A percentile compares a stretch with the other conserved stretches of the same genome.
Conservation (phyloP, 2,113 vertebrate species). For the Pyrgilauda ruficollis region DNA sequence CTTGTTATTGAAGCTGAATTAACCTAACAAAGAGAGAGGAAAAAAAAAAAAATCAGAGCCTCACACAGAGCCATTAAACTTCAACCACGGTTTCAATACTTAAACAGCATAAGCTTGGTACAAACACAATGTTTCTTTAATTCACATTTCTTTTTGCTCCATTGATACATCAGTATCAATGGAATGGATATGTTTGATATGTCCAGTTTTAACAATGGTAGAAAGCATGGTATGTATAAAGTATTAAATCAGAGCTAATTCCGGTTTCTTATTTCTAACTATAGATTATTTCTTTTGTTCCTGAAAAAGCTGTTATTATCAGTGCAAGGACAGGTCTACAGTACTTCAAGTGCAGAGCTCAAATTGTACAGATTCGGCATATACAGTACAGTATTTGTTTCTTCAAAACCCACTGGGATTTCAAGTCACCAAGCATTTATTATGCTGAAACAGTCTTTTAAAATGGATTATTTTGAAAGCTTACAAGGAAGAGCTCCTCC, state of each 20-base stretch:
- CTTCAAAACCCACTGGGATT: constrained; percentile 46
- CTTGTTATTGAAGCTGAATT: constrained; percentile 65
- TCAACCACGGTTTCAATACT: not conserved
- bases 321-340: constrained; percentile 35
- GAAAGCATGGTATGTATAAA: not conserved
- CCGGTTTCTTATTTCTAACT: not conserved
- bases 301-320: constrained; percentile 5
- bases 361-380: constrained; percentile 25
- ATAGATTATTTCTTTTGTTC: not conserved
- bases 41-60: constrained; percentile 10
- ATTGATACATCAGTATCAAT: not conserved
- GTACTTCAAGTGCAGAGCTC: constrained; percentile 17
- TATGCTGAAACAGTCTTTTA: constrained; percentile 66
- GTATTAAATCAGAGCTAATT: not conserved
- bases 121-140: not conserved
- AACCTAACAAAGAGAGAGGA: constrained; percentile 48
- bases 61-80: constrained; percentile 42
- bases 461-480: constrained; percentile 59
- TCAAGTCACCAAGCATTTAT: constrained; percentile 68
- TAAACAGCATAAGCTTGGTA: not conserved
- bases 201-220: not conserved
- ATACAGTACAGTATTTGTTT: constrained; percentile 51
- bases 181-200: not conserved
- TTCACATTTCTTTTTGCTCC: not conserved
- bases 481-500: constrained; percentile 64